These are phyloP conservation scores for Sialis lutaria DNA, from an alignment of 2,888 invertebrate species.

Conservation along the genomic window DNA sequence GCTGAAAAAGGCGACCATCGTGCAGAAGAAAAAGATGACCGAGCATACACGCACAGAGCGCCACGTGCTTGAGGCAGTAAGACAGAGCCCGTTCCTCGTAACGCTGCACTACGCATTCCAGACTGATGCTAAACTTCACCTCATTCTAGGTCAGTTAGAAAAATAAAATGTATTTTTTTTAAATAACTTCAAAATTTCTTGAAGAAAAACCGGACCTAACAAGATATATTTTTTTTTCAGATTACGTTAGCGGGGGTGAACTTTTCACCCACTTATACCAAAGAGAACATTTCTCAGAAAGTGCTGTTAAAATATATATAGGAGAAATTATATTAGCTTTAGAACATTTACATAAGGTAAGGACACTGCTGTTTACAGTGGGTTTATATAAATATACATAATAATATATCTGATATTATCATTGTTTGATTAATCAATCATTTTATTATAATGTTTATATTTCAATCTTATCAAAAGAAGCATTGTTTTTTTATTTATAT, in stretches of 20 bases:
- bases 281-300: slow-evolving; percentile 79
- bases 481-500: slow-evolving; percentile 5
- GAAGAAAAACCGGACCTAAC: not conserved
- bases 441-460: slow-evolving; percentile 1
- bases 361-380: slow-evolving; percentile 10
- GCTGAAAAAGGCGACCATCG: slow-evolving; percentile 85
- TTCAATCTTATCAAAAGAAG: slow-evolving; percentile 1
- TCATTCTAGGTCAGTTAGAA: slow-evolving; percentile 70
- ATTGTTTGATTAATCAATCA: not conserved
- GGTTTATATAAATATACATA: not conserved
- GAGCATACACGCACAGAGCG: slow-evolving; percentile 96
- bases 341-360: slow-evolving; percentile 86
- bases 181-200: not conserved
- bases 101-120: slow-evolving; percentile 97
- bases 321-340: slow-evolving; percentile 91
- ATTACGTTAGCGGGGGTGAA: slow-evolving; percentile 95
- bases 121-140: slow-evolving; percentile 88
- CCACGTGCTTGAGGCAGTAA: slow-evolving; percentile 88
- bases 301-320: slow-evolving; percentile 82
- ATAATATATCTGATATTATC: not conserved
- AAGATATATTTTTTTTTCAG: slow-evolving; percentile 34
- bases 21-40: slow-evolving; percentile 86
- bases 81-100: slow-evolving; percentile 89
- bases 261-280: slow-evolving; percentile 93
- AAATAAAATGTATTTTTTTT: not conserved